Percentiles rank a stretch among this genome's conserved stretches.
phyloP scores from a whole-genome alignment of 2,797 vertebrate species.

The Trematomus bernacchii region DNA sequence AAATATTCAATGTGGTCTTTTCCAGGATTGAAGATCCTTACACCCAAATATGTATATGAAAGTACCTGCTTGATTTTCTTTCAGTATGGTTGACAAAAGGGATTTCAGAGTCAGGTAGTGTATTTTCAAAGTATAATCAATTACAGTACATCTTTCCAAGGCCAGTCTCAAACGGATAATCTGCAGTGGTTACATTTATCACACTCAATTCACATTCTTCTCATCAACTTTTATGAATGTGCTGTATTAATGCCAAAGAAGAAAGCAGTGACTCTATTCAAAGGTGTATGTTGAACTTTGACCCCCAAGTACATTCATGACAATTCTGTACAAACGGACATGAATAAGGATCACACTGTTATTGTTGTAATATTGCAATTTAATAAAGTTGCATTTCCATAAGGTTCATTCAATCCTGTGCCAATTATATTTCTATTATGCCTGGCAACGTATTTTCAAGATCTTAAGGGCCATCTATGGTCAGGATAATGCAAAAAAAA shows the following conservation, averaged over 20 bases:
- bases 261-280: constrained; percentile 6
- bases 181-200: constrained; percentile 8
- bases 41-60: too few species aligned
- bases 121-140: not conserved
- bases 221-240: not conserved
- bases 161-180: not conserved
- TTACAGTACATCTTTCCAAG: constrained; percentile 7
- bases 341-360: not conserved
- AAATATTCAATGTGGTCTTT: too few species aligned
- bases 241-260: not conserved
- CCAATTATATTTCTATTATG: not conserved
- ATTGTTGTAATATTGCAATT: not conserved
- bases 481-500: too few species aligned
- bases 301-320: too few species aligned
- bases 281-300: not conserved
- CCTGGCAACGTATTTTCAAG: not conserved
- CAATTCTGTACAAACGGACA: not conserved
- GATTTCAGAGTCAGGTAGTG: too few species aligned
- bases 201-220: constrained; percentile 1
- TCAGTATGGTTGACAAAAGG: too few species aligned
- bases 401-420: not conserved
- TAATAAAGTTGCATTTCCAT: not conserved
- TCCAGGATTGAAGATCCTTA: too few species aligned
- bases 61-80: too few species aligned
- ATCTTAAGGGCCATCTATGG: too few species aligned